phyloP scores from a whole-genome alignment of 2,797 vertebrate genomes.

The Tympanoctomys barrerae region DNA sequence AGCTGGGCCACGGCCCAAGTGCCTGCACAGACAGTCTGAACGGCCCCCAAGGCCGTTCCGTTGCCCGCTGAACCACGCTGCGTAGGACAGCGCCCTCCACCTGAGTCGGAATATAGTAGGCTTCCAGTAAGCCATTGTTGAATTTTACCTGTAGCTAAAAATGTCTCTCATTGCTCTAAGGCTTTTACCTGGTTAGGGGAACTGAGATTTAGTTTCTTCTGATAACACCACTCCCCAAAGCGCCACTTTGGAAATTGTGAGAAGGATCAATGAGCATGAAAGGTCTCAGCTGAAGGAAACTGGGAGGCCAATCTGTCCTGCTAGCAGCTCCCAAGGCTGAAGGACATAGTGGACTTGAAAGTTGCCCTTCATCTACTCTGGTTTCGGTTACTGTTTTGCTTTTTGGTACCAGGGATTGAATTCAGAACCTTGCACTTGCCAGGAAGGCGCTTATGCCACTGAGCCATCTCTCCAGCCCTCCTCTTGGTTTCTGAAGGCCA shows the following conservation, averaged over 20 bases:
- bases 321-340: neutral
- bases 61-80: neutral
- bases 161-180: neutral
- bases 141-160: neutral
- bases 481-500: neutral
- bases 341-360: neutral
- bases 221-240: constrained; percentile 1
- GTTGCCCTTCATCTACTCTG: neutral
- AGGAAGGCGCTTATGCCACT: too few relatives aligned
- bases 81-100: neutral
- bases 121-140: neutral
- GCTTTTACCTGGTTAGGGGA: neutral
- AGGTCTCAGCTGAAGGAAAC: neutral
- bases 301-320: neutral
- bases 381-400: too few relatives aligned
- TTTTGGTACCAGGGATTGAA: too few relatives aligned
- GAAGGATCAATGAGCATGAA: neutral
- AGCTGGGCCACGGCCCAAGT: constrained; percentile 2
- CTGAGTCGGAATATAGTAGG: neutral
- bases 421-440: too few relatives aligned
- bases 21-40: neutral
- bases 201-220: neutral
- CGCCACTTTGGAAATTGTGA: neutral
- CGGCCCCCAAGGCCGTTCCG: neutral
- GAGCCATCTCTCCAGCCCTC: too few relatives aligned